phyloP scores from a whole-genome alignment of 1,140 invertebrate species.

The Calliopsis andreniformis region DNA sequence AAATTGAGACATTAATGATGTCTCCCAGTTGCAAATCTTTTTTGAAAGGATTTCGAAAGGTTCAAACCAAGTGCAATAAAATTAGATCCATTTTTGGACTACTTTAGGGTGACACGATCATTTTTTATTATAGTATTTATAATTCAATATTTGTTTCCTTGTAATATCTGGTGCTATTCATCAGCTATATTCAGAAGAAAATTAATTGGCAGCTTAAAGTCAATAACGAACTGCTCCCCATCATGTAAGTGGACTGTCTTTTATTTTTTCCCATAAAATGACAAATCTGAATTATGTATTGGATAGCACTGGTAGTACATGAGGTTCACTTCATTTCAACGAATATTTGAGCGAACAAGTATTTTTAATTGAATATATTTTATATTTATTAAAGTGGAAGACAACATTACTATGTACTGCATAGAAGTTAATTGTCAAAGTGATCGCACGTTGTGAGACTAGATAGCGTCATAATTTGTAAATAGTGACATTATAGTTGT shows the following conservation, averaged over 20 bases:
- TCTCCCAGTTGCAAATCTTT: too few relatives aligned
- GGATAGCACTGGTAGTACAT: too few relatives aligned
- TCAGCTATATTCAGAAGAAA: too few relatives aligned
- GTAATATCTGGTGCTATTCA: not conserved
- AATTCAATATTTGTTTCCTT: not conserved
- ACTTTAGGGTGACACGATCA: not conserved
- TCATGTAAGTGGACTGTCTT: too few relatives aligned
- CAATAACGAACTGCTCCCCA: too few relatives aligned
- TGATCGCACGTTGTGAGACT: conserved; percentile 48
- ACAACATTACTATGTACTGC: conserved; percentile 27
- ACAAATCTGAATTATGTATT: too few relatives aligned
- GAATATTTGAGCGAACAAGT: not conserved
- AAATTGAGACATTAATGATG: too few relatives aligned
- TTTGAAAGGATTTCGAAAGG: not conserved
- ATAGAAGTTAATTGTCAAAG: conserved; percentile 11
- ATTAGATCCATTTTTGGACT: not conserved
- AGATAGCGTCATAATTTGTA: conserved; percentile 61
- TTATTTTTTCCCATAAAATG: too few relatives aligned
- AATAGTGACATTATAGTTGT: conserved; percentile 47
- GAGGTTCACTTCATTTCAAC: too few relatives aligned
- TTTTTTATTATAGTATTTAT: not conserved
- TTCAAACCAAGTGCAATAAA: not conserved
- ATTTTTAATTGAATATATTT: conserved; percentile 7
- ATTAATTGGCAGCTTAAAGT: too few relatives aligned
- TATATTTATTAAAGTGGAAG: conserved; percentile 2